Evolutionary conservation across 2,888 invertebrate species (phyloP).

Genomic region (Ceratothoa steindachneri): DNA sequence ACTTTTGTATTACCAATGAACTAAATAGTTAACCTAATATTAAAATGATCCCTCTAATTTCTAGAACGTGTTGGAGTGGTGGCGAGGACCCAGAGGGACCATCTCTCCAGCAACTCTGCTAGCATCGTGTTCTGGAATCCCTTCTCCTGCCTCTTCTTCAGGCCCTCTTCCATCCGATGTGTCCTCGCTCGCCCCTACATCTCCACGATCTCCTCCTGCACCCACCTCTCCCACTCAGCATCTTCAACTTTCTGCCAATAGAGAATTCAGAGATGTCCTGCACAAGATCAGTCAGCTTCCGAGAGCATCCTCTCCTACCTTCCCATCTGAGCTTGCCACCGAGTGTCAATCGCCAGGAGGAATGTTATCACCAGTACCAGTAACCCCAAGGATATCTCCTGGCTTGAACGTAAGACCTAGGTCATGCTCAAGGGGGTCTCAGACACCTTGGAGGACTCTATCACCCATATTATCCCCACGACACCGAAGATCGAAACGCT

Average conservation of each 20-base stretch:
- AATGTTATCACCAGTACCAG: slow-evolving; percentile 5
- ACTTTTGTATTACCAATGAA: no score
- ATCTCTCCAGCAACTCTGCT: slow-evolving; percentile 1
- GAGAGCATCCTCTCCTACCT: slow-evolving; percentile 20
- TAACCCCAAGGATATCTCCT: neutral
- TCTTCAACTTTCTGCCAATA: neutral
- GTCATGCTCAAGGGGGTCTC: slow-evolving; percentile 1
- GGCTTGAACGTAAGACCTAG: slow-evolving; percentile 11
- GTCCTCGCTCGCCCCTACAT: slow-evolving; percentile 31
- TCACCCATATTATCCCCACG: slow-evolving; percentile 4
- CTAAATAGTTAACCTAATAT: no score
- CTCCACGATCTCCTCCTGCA: slow-evolving; percentile 33
- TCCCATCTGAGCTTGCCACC: slow-evolving; percentile 1
- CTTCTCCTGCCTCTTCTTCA: slow-evolving; percentile 28
- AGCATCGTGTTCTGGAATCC: neutral
- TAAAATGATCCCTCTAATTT: no score
- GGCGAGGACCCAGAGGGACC: neutral
- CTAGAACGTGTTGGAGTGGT: neutral
- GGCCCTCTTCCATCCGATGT: slow-evolving; percentile 33
- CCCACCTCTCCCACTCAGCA: slow-evolving; percentile 18
- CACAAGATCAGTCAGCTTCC: slow-evolving; percentile 36
- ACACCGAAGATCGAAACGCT: slow-evolving; percentile 12
- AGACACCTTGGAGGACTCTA: neutral
- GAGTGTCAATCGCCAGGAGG: slow-evolving; percentile 3
- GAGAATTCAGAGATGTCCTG: slow-evolving; percentile 26